Percentiles rank a stretch among this genome's conserved stretches.
These are phyloP conservation scores for Burhinus bistriatus DNA, from an alignment of 2,113 vertebrate genomes.

Conservation along the genomic window DNA sequence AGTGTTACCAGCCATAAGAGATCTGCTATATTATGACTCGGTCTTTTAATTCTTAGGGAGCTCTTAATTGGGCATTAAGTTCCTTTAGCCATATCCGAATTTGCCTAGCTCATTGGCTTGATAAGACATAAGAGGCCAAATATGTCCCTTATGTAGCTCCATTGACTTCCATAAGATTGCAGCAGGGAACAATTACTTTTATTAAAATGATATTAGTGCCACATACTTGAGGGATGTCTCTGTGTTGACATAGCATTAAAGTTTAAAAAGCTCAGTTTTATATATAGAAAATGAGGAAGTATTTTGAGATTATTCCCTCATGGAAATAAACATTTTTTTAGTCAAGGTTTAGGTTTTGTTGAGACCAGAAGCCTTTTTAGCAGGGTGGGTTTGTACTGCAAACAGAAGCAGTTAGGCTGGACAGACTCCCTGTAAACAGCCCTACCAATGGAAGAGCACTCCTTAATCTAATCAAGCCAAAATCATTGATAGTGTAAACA, in stretches of 20 bases:
- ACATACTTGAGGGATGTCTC: not conserved
- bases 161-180: not conserved
- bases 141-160: not conserved
- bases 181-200: not conserved
- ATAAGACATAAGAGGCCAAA: not conserved
- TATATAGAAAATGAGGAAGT: not conserved
- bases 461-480: not conserved
- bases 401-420: not conserved
- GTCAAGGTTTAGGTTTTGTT: not conserved
- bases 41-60: not conserved
- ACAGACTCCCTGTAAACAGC: not conserved
- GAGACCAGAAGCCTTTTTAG: not conserved
- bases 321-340: not conserved
- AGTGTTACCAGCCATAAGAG: slow-evolving; percentile 6
- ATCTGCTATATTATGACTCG: not conserved
- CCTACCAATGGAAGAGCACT: not conserved
- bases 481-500: not conserved
- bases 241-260: not conserved
- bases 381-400: not conserved
- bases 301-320: not conserved
- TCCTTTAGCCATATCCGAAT: not conserved
- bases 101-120: slow-evolving; percentile 23
- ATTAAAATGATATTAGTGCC: not conserved
- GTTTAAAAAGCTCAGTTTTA: not conserved
- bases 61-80: slow-evolving; percentile 10